Evolutionary conservation across 2,888 invertebrate genomes (phyloP).

Genomic region (Ophonus ardosiacus): DNA sequence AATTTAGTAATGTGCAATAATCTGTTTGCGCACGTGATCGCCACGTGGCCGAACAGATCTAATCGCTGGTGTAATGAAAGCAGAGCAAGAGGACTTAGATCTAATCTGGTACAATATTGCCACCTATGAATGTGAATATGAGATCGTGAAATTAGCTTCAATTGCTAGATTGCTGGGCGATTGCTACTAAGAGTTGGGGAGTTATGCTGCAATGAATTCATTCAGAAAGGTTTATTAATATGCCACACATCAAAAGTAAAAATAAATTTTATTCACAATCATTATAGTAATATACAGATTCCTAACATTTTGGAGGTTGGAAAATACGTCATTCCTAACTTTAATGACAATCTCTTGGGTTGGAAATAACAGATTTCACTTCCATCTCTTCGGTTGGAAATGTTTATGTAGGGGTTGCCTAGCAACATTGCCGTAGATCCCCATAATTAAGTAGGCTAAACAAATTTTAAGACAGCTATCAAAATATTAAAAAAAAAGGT

Average conservation of each 20-base stretch:
- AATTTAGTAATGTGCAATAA: slow-evolving; percentile 71
- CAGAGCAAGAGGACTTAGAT: slow-evolving; percentile 26
- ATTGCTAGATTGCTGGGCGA: slow-evolving; percentile 40
- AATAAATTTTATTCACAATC: background rate
- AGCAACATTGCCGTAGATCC: too few species aligned
- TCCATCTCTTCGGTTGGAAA: too few species aligned
- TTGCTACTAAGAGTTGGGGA: background rate
- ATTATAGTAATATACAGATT: too few species aligned
- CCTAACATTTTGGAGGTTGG: too few species aligned
- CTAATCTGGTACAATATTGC: slow-evolving; percentile 55
- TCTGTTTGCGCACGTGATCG: slow-evolving; percentile 70
- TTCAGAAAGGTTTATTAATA: background rate
- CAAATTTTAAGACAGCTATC: too few species aligned
- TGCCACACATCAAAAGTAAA: background rate
- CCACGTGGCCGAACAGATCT: slow-evolving; percentile 67
- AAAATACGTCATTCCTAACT: too few species aligned
- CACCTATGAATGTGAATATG: slow-evolving; percentile 45
- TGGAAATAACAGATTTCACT: too few species aligned
- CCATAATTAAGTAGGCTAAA: too few species aligned
- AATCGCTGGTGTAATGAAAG: slow-evolving; percentile 50
- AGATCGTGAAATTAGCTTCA: slow-evolving; percentile 27
- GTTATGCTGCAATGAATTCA: background rate
- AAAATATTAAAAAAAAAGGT: too few species aligned
- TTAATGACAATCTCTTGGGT: too few species aligned
- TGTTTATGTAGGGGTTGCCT: too few species aligned